Conservation (phyloP, 2,888 invertebrate genomes). For the Drosophila anomalipes region DNA sequence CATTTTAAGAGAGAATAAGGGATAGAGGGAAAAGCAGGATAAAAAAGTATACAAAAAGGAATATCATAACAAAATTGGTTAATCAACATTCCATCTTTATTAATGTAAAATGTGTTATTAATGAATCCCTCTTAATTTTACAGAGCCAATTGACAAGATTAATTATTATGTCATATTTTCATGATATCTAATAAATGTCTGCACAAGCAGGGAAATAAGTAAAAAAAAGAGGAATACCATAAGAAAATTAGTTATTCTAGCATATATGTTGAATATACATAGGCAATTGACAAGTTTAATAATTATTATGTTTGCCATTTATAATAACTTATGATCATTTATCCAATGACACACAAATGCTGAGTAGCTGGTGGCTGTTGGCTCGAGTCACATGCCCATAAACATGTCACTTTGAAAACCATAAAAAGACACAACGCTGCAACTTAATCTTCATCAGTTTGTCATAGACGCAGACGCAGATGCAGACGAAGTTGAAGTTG, state of each 20-base stretch:
- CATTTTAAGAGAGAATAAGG: background rate
- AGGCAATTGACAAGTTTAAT: slow-evolving; percentile 30
- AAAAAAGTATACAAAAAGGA: too few species aligned
- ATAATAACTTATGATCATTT: slow-evolving; percentile 58
- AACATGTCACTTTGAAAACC: slow-evolving; percentile 50
- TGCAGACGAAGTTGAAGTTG: background rate
- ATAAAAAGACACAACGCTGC: slow-evolving; percentile 60
- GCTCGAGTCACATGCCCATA: slow-evolving; percentile 48
- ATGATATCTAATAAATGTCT: background rate
- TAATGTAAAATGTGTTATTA: background rate
- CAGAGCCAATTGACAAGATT: background rate
- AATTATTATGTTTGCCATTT: slow-evolving; percentile 49
- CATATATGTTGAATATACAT: background rate
- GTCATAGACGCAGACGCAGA: slow-evolving; percentile 13
- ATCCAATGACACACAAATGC: slow-evolving; percentile 55
- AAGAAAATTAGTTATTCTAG: background rate
- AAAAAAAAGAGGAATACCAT: background rate
- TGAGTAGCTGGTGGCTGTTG: slow-evolving; percentile 16
- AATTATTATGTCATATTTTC: background rate
- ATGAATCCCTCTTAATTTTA: background rate
- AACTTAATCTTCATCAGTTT: slow-evolving; percentile 73
- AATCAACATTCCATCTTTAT: background rate
- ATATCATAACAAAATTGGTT: background rate
- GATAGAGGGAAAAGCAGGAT: too few species aligned
- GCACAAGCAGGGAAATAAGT: background rate